A percentile compares a stretch with the other conserved stretches of the same genome.
Evolutionary conservation across 2,113 vertebrate genomes (phyloP).

Genomic region (Falcunculus frontatus): DNA sequence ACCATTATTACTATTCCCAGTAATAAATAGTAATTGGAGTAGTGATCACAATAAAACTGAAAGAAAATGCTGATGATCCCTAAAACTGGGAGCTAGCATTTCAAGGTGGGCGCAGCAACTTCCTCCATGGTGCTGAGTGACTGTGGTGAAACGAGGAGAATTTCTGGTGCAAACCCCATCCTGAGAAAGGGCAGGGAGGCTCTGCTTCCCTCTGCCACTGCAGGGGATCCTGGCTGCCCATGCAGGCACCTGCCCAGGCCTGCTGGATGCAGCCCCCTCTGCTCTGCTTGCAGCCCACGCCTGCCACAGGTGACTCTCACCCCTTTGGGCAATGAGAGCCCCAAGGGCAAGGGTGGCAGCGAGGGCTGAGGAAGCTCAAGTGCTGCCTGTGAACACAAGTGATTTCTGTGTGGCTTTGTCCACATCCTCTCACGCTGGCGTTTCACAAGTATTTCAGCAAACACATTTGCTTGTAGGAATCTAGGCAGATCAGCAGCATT

Average conservation of each 20-base stretch:
- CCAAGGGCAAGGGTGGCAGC: accelerated
- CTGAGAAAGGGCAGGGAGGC: neutral
- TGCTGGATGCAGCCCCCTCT: neutral
- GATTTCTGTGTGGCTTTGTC: neutral
- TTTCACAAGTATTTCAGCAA: neutral
- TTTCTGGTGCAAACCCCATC: neutral
- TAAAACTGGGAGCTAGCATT: neutral
- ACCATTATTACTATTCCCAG: neutral
- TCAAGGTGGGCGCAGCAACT: accelerated
- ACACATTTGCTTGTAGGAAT: neutral
- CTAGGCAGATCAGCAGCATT: neutral
- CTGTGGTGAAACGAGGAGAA: accelerated
- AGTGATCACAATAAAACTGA: neutral
- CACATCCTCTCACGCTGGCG: neutral
- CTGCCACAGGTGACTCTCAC: neutral
- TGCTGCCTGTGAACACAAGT: accelerated
- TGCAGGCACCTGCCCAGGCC: neutral
- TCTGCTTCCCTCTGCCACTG: neutral
- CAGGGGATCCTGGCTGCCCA: accelerated
- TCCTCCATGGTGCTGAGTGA: neutral
- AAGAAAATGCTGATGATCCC: neutral
- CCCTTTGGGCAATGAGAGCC: accelerated
- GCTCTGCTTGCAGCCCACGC: neutral
- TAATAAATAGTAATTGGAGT: neutral
- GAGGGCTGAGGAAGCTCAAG: neutral